phyloP scores from a whole-genome alignment of 2,797 vertebrate genomes.

The Myiotriccus ornatus region DNA sequence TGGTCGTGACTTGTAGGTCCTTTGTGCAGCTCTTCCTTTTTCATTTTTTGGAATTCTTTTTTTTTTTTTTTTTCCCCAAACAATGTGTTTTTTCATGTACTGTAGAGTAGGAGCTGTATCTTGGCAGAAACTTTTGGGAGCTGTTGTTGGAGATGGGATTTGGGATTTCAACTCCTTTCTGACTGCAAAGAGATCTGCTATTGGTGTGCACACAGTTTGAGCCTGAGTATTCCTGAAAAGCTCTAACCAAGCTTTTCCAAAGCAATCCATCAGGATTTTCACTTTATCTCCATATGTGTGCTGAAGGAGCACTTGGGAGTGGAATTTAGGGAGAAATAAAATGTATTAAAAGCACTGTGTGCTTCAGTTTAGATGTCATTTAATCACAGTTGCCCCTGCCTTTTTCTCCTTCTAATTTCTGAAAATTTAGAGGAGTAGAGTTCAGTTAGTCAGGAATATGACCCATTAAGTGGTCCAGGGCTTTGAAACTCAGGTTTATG shows the following conservation, averaged over 20 bases:
- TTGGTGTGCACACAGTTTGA: neutral
- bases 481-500: neutral
- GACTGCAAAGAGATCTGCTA: neutral
- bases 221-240: neutral
- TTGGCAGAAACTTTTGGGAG: neutral
- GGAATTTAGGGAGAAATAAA: neutral
- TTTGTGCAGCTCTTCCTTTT: neutral
- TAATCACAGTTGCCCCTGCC: neutral
- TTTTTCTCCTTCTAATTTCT: neutral
- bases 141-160: neutral
- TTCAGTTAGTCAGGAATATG: neutral
- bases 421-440: neutral
- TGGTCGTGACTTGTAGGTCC: neutral
- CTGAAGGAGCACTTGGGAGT: neutral
- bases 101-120: neutral
- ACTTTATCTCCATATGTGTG: rapidly evolving
- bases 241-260: neutral
- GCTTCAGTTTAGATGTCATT: neutral
- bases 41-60: neutral
- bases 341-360: neutral
- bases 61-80: neutral
- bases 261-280: neutral
- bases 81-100: rapidly evolving
- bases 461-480: neutral
- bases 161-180: neutral